These are phyloP conservation scores for Lethrus apterus DNA, from an alignment of 1,140 invertebrate genomes.

Conservation along the genomic window DNA sequence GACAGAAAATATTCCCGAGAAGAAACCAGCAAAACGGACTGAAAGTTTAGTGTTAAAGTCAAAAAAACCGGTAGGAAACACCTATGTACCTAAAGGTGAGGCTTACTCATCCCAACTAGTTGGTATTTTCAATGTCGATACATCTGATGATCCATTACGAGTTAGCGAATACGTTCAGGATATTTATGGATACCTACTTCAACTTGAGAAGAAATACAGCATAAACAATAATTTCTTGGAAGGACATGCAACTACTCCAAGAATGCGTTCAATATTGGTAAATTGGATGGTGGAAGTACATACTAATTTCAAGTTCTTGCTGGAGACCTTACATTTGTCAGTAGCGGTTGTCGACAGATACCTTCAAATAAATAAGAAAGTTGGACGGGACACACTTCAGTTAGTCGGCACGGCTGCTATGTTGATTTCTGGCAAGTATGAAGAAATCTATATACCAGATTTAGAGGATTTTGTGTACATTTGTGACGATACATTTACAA, in stretches of 20 bases:
- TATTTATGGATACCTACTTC: constrained; percentile 72
- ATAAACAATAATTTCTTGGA: constrained; percentile 56
- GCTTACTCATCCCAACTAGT: too few relatives aligned
- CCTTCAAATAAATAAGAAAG: constrained; percentile 65
- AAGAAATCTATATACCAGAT: constrained; percentile 88
- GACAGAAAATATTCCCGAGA: too few relatives aligned
- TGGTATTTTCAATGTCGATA: background rate
- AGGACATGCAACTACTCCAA: constrained; percentile 60
- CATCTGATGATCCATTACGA: constrained; percentile 57
- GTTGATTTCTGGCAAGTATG: constrained; percentile 91
- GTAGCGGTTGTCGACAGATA: constrained; percentile 87
- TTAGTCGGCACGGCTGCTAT: constrained; percentile 86
- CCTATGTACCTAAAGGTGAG: too few relatives aligned
- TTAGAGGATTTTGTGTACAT: constrained; percentile 88
- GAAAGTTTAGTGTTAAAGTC: too few relatives aligned
- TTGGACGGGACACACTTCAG: constrained; percentile 64
- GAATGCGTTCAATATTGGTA: constrained; percentile 82
- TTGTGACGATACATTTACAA: constrained; percentile 81
- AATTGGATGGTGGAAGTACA: constrained; percentile 96
- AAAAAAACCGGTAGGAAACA: too few relatives aligned
- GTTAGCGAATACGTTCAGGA: constrained; percentile 77
- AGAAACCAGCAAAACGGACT: too few relatives aligned
- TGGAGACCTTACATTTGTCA: constrained; percentile 87
- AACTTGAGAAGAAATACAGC: constrained; percentile 61
- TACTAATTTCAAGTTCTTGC: constrained; percentile 74